Evolutionary conservation across 2,797 vertebrate species (phyloP).

Genomic region (Xenops minutus): DNA sequence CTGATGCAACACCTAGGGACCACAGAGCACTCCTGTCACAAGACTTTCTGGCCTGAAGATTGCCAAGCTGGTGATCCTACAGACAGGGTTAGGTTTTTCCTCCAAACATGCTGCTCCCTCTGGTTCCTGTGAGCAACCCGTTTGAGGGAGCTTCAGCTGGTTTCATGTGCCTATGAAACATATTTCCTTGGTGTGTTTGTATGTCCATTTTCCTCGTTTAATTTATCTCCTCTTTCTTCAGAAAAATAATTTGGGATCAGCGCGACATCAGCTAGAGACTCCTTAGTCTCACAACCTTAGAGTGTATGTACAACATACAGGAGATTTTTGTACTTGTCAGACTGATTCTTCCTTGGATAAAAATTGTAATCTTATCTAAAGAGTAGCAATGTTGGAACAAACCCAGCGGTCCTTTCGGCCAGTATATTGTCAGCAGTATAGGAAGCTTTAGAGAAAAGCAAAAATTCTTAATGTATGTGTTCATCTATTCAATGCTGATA

Average conservation of each 20-base stretch:
- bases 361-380: neutral
- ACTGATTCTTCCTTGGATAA: conserved; percentile 25
- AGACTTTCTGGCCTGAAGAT: neutral
- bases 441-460: conserved; percentile 13
- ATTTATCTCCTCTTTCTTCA: conserved; percentile 72
- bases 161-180: neutral
- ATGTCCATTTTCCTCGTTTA: conserved; percentile 52
- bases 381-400: conserved; percentile 2
- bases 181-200: conserved; percentile 38
- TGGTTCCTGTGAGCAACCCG: neutral
- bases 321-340: conserved; percentile 42
- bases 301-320: neutral
- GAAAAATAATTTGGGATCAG: conserved; percentile 63
- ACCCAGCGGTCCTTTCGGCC: neutral
- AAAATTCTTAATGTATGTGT: neutral
- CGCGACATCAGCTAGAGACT: conserved; percentile 55
- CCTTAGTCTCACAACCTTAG: conserved; percentile 41
- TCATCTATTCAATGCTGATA: neutral
- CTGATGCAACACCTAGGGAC: neutral
- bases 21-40: neutral
- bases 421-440: neutral
- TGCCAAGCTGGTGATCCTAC: neutral
- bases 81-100: neutral
- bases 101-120: neutral
- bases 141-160: neutral